A percentile compares a stretch with the other conserved stretches of the same genome.
Conservation (phyloP, 2,113 vertebrate genomes). For the human region DNA sequence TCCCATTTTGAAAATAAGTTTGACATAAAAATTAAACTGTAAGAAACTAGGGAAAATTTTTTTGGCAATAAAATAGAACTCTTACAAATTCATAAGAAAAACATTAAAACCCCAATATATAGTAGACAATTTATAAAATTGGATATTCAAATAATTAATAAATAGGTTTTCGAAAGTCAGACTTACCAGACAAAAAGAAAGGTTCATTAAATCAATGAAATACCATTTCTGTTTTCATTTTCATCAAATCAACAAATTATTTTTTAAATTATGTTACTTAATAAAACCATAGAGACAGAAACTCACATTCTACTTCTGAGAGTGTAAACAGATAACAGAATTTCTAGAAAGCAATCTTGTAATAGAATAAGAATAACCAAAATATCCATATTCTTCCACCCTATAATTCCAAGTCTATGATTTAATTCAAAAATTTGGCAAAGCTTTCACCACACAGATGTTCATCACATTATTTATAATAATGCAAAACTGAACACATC, state of each 20-base stretch:
- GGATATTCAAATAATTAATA: neutral
- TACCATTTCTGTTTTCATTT: neutral
- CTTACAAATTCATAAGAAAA: neutral
- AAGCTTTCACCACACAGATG: neutral
- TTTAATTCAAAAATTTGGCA: neutral
- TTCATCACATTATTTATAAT: neutral
- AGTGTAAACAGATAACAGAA: neutral
- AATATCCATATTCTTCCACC: neutral
- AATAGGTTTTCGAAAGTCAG: neutral
- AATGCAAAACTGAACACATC: neutral
- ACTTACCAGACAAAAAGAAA: neutral
- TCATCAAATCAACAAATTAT: neutral
- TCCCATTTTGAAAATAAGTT: neutral
- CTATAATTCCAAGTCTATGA: neutral
- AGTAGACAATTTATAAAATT: neutral
- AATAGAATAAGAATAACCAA: neutral
- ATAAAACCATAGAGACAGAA: neutral
- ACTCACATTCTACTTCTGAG: neutral
- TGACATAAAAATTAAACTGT: neutral
- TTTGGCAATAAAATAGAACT: slow-evolving; percentile 10
- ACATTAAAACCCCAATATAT: neutral
- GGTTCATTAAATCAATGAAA: neutral
- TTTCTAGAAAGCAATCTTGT: neutral
- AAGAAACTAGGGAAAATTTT: neutral
- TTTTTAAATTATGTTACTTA: neutral